Evolutionary conservation across 1,140 invertebrate species (phyloP).

Genomic region (Notospermus geniculatus): DNA sequence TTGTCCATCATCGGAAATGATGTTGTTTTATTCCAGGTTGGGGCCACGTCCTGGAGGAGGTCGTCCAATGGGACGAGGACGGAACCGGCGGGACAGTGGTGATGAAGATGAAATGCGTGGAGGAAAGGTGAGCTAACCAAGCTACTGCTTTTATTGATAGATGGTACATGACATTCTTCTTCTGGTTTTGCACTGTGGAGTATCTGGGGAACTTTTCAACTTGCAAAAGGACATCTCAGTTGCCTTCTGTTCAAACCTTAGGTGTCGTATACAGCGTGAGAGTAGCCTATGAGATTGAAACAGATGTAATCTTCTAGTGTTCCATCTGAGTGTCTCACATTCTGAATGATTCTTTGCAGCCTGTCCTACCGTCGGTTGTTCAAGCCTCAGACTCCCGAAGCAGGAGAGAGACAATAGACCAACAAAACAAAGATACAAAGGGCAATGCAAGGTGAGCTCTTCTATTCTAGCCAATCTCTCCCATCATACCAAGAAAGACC

Average conservation of each 20-base stretch:
- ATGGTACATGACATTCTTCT: too few species aligned
- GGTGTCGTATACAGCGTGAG: too few species aligned
- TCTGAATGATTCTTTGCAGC: constrained; percentile 47
- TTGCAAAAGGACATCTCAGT: too few species aligned
- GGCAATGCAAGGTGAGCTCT: constrained; percentile 67
- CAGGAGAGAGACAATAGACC: constrained; percentile 74
- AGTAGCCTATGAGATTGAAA: too few species aligned
- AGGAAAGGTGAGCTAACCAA: constrained; percentile 40
- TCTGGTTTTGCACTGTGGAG: too few species aligned
- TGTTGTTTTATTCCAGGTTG: constrained; percentile 24
- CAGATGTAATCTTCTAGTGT: too few species aligned
- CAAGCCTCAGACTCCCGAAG: constrained; percentile 58
- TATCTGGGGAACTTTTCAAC: too few species aligned
- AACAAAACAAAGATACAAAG: constrained; percentile 79
- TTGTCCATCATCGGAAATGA: background rate
- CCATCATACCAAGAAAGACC: too few species aligned
- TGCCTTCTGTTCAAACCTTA: too few species aligned
- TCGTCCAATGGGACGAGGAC: constrained; percentile 23
- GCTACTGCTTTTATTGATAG: too few species aligned
- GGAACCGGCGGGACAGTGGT: constrained; percentile 46
- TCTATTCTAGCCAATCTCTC: background rate
- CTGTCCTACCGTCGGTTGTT: constrained; percentile 57
- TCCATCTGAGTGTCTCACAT: too few species aligned
- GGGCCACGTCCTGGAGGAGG: constrained; percentile 33
- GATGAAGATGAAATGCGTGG: constrained; percentile 51